Percentiles rank a stretch among this genome's conserved stretches.
Conservation (phyloP, 2,113 vertebrate species). For the Isichthys henryi region DNA sequence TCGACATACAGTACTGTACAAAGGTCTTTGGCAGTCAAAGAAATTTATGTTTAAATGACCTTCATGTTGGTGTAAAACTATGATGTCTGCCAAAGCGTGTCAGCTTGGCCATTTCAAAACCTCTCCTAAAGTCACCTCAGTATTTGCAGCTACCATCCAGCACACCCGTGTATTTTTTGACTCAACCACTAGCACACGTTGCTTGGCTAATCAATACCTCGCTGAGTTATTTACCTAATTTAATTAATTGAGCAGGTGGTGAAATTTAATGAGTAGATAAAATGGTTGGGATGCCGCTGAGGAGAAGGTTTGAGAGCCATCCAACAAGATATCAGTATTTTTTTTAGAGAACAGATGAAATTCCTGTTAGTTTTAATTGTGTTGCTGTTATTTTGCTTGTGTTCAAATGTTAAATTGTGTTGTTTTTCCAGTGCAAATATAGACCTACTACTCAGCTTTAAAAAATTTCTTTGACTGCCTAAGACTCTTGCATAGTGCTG, state of each 20-base stretch:
- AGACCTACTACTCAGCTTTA: not conserved
- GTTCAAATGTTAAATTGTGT: not conserved
- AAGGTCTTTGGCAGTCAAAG: not conserved
- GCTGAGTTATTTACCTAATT: not conserved
- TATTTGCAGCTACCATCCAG: not conserved
- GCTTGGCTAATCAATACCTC: not conserved
- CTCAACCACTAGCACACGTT: not conserved
- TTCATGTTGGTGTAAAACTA: not conserved
- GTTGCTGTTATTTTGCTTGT: not conserved
- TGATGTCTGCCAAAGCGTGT: not conserved
- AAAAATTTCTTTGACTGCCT: not conserved
- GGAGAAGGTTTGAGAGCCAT: not conserved
- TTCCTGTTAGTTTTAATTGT: not conserved
- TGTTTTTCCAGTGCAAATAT: not conserved
- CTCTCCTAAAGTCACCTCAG: not conserved
- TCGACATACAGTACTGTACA: not conserved
- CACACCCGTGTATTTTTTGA: not conserved
- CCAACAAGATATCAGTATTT: not conserved
- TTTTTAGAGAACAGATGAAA: not conserved
- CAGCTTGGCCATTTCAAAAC: not conserved
- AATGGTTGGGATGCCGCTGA: not conserved
- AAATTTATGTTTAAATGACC: not conserved
- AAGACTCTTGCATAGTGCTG: not conserved
- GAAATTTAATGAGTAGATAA: not conserved
- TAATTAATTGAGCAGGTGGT: not conserved